Base-by-base conservation (phyloP, 2,888 invertebrate genomes). In the Lasioglossum lativentre region DNA sequence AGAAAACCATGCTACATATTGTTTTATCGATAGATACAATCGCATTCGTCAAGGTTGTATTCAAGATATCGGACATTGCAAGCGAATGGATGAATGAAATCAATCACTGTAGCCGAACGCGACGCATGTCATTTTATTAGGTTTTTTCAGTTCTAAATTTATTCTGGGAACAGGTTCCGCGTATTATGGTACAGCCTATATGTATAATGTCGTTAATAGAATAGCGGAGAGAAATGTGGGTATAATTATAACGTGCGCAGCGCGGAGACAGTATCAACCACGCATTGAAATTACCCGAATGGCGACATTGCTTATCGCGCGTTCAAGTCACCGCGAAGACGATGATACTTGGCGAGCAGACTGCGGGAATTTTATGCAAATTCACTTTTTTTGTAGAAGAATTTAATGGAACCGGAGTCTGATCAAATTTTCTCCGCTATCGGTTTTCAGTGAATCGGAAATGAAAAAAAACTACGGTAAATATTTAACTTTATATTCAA, bases 181-280 rank as follows among this genome's bases (percentile, higher is more conserved):
- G 66, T 38, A 68, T 68, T 68, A 68, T 38, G 66, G 38, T 19
- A 34, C 66, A 68, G 12, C 66, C 66, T 68, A 23, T 68, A n/a
- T n/a, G n/a, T n/a, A 68, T 23, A 23, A 38, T 34, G 66, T 34
- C 66, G 34, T 38, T 68, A 68, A 68, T 68, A 68, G 66, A 68
- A 34, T 68, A 68, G 23, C 66, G 23, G 8, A 38, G 34, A n/a
- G 10, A 38, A 68, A 68, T 68, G 66, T 23, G 34, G 30, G 23
- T 38, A 38, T 68, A 68, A 68, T 68, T 68, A 68, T 38, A 68
- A 38, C 19, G 66, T 68, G 66, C 23, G 3, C 10, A 10, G 34
- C 66, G 8, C 34, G 66, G 34, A 23, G 66, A 8, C 45, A 45
- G 42, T 34, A 63, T 14, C 30, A 19, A n/a, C 19, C n/a, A n/a